phyloP scores from a whole-genome alignment of 2,113 vertebrate species.

The Struthidea cinerea region DNA sequence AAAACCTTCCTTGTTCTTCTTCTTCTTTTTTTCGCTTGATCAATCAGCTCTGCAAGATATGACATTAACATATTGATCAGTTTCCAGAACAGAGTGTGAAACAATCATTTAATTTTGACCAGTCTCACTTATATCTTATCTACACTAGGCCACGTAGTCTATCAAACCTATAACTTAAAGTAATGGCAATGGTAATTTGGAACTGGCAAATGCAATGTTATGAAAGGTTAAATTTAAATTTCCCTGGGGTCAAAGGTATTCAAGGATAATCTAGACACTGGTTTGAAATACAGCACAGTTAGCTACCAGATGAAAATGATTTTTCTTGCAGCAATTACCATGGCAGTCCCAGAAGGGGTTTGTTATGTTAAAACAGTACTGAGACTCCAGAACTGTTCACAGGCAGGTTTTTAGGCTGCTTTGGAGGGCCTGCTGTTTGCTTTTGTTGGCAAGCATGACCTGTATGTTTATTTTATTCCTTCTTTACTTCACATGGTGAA shows the following conservation, averaged over 20 bases:
- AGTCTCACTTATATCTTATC: background rate
- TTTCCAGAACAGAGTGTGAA: background rate
- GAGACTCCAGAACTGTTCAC: constrained; percentile 37
- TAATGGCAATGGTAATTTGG: background rate
- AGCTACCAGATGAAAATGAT: constrained; percentile 59
- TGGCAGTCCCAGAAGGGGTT: constrained; percentile 55
- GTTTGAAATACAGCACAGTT: constrained; percentile 49
- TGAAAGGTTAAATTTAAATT: constrained; percentile 51
- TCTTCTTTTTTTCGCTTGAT: background rate
- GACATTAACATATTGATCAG: background rate
- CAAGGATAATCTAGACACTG: constrained; percentile 47
- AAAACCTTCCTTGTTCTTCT: background rate
- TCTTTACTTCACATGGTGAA: constrained; percentile 50
- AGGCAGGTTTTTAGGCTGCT: constrained; percentile 51
- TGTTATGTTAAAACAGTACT: constrained; percentile 52
- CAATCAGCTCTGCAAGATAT: background rate
- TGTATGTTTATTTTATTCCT: constrained; percentile 62
- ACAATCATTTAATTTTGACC: background rate
- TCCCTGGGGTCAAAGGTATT: constrained; percentile 59
- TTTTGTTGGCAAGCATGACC: constrained; percentile 61
- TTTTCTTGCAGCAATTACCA: constrained; percentile 66
- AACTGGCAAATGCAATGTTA: constrained; percentile 17
- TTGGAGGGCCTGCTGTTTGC: constrained; percentile 59
- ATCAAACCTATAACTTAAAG: background rate
- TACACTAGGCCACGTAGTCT: background rate